A percentile compares a stretch with the other conserved stretches of the same genome.
phyloP scores from a whole-genome alignment of 2,113 vertebrate genomes.

The Mesembrinibis cayennensis region DNA sequence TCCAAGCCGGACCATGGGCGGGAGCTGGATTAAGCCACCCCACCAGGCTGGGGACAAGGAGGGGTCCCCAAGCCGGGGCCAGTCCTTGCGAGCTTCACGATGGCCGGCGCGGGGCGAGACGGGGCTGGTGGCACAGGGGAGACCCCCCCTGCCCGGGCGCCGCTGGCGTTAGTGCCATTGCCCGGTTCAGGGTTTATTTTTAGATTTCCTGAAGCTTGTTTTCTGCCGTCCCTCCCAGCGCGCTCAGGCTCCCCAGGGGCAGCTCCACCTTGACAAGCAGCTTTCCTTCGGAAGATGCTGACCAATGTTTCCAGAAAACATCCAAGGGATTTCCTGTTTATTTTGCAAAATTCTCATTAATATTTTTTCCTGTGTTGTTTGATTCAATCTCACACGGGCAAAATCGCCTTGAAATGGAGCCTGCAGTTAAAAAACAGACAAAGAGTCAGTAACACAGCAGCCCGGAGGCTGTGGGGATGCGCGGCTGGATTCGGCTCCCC shows the following conservation, averaged over 20 bases:
- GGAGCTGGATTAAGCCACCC: neutral
- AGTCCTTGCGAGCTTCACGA: fast-evolving
- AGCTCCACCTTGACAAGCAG: slow-evolving; percentile 35
- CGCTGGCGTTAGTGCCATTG: neutral
- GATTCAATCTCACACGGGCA: neutral
- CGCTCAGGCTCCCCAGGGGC: neutral
- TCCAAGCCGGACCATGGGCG: fast-evolving
- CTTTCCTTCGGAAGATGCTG: slow-evolving; percentile 42
- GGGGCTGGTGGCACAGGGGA: neutral
- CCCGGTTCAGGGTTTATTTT: neutral
- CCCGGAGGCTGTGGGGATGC: neutral
- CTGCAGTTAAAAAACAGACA: neutral
- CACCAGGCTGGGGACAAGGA: fast-evolving
- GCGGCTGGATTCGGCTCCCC: neutral
- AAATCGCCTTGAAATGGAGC: slow-evolving; percentile 33
- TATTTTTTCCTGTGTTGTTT: neutral
- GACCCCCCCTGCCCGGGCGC: neutral
- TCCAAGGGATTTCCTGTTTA: slow-evolving; percentile 55
- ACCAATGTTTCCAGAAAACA: slow-evolving; percentile 29
- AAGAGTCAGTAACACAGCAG: neutral
- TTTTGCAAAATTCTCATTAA: slow-evolving; percentile 32
- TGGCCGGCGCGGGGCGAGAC: fast-evolving
- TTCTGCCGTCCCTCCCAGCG: neutral
- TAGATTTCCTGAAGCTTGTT: slow-evolving; percentile 38
- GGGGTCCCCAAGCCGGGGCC: neutral